Evolutionary conservation across 1,140 invertebrate genomes (phyloP), one percentile per base, ranked within the genome.

Genomic region (Diplogasteroides magnus): DNA sequence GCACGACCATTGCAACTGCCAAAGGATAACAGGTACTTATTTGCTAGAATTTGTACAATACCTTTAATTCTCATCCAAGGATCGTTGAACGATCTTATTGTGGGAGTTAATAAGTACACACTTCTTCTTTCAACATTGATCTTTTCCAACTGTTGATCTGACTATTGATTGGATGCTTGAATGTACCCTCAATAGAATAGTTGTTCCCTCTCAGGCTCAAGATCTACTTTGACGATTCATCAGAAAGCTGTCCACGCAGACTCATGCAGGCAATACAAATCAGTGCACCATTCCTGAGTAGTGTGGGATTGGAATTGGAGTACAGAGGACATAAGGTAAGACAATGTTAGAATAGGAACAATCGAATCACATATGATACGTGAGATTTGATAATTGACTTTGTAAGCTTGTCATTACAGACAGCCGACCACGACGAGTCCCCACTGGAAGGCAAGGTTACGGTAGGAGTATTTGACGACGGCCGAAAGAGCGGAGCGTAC

Each of bases 211-310:
- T 32, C 28, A 66, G 75, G n/a, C 27, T 77, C 2, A 77, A 77
- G 57, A 64, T 77, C 14, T 77, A 77, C 37, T 73, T 77, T 23
- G 71, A 76, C 48, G 71, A 72, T 28, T 60, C 66, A 15, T 69
- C 68, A 11, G 63, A 72, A 37, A 69, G 69, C 19, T 59, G 68
- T 55, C 74, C 74, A 2, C 56, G 74, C 1, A 57, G 66, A 57
- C 62, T 76, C 25, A 76, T 76, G 74, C 74, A 76, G 58, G 64
- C 68, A 23, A 63, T 76, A 27, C 69, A 76, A 28, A 74, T 71
- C 60, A 67, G 61, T 23, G 37, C 57, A 14, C 64, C 73, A 13
- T 57, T 76, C 32, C 57, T 76, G 11, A 25, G 58, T 11, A 62
- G 31, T 29, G 57, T 70, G 11, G 64, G 69, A 13, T 28, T 77